A percentile compares a stretch with the other conserved stretches of the same genome.
Evolutionary conservation across 2,888 invertebrate genomes (phyloP).

Genomic region (Pecten maximus): DNA sequence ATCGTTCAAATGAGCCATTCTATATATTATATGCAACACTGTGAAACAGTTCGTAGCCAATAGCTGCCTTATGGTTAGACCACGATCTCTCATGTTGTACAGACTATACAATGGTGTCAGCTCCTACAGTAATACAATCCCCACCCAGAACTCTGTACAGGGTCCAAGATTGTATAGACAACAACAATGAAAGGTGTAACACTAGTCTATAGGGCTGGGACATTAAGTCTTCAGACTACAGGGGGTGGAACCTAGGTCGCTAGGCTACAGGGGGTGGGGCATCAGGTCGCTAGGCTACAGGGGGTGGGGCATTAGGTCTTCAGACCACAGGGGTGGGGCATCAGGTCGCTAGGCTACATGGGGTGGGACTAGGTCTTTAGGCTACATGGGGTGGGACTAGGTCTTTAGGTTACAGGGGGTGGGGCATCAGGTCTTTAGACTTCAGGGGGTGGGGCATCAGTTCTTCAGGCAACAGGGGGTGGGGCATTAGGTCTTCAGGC

Average conservation of each 20-base stretch:
- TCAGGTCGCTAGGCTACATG: neutral
- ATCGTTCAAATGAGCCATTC: neutral
- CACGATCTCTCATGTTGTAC: neutral
- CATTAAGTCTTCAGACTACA: neutral
- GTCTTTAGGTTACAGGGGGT: no score
- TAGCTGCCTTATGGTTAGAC: neutral
- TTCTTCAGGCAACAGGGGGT: no score
- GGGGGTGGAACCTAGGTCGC: neutral
- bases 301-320: neutral
- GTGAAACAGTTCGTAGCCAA: constrained; percentile 16
- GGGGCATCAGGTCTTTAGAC: no score
- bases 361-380: neutral
- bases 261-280: neutral
- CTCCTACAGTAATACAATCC: neutral
- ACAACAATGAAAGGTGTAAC: neutral
- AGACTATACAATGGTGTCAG: neutral
- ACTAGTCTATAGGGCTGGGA: no score
- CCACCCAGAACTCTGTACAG: neutral
- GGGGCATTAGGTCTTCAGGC: no score
- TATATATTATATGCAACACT: constrained; percentile 16
- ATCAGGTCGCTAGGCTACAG: neutral
- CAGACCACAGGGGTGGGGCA: neutral
- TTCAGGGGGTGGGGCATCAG: no score
- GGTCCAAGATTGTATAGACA: neutral
- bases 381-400: no score